These are phyloP conservation scores for Protobothrops mucrosquamatus DNA, from an alignment of 2,113 vertebrate genomes.

Conservation along the genomic window DNA sequence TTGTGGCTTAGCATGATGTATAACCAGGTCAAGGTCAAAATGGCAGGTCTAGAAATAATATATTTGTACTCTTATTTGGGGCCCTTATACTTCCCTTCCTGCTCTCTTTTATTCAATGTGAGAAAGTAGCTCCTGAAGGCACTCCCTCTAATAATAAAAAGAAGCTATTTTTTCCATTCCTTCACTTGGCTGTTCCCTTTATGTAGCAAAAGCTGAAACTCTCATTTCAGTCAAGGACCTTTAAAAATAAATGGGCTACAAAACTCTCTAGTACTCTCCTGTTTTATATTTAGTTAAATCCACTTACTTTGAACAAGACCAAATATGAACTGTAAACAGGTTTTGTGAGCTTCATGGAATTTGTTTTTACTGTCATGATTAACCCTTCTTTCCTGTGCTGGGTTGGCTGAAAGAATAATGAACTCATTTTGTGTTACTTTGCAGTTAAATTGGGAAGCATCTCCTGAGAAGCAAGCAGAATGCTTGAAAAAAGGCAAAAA, in stretches of 20 bases:
- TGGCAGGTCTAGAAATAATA: not conserved
- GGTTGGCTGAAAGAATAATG: not conserved
- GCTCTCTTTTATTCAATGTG: not conserved
- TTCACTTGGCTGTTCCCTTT: not conserved
- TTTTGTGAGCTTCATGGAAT: not conserved
- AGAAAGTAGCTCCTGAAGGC: not conserved
- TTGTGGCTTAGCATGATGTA: not conserved
- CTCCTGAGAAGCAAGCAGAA: slow-evolving; percentile 81
- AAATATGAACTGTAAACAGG: not conserved
- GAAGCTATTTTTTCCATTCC: not conserved
- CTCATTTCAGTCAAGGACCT: not conserved
- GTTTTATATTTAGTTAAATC: not conserved
- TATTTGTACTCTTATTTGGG: not conserved
- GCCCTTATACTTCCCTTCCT: not conserved
- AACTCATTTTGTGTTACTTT: slow-evolving; percentile 39
- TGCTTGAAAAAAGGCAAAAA: slow-evolving; percentile 91
- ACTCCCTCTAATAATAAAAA: no score
- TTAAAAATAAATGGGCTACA: not conserved
- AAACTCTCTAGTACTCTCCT: not conserved
- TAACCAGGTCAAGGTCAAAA: not conserved
- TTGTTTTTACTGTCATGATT: not conserved
- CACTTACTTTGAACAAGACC: not conserved
- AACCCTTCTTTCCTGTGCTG: not conserved
- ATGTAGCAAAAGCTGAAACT: not conserved
- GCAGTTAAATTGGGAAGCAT: slow-evolving; percentile 90